These are phyloP conservation scores for Tretioscincus oriximinensis DNA, from an alignment of 2,113 vertebrate genomes.

Conservation along the genomic window DNA sequence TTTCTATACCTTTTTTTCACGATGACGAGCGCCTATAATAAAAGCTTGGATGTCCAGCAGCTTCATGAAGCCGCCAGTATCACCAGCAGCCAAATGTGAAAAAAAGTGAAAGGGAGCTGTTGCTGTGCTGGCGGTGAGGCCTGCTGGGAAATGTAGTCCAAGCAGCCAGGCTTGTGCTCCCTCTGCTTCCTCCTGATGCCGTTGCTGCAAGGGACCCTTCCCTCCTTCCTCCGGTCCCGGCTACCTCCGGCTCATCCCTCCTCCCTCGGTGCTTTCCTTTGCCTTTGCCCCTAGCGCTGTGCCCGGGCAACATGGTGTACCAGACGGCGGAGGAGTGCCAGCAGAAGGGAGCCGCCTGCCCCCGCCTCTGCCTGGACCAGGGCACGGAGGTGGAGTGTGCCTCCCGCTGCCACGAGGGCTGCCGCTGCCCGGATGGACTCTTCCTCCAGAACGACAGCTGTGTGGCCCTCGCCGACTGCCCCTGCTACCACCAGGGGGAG, in stretches of 20 bases:
- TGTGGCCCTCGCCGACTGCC: conserved; percentile 70
- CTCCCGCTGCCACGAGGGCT: conserved; percentile 78
- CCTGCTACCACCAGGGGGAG: conserved; percentile 78
- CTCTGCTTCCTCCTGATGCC: background rate
- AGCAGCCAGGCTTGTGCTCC: background rate
- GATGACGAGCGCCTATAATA: too few species aligned
- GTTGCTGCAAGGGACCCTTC: background rate
- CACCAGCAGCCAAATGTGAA: too few species aligned
- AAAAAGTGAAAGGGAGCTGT: too few species aligned
- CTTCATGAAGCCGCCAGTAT: too few species aligned
- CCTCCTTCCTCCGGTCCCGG: background rate
- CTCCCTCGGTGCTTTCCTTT: background rate
- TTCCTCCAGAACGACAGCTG: conserved; percentile 82
- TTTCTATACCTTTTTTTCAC: too few species aligned
- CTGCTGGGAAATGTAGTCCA: too few species aligned
- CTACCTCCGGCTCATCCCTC: background rate
- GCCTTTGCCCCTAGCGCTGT: conserved; percentile 66
- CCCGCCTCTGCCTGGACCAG: conserved; percentile 80
- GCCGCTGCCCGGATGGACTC: conserved; percentile 77
- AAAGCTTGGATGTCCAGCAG: background rate
- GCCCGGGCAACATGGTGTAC: conserved; percentile 76
- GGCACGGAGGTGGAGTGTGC: conserved; percentile 76
- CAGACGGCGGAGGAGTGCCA: conserved; percentile 73
- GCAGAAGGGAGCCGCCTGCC: conserved; percentile 75
- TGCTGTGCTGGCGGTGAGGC: too few species aligned